Conservation (phyloP, 2,888 invertebrate genomes). For the Caenorhabditis sulstoni region DNA sequence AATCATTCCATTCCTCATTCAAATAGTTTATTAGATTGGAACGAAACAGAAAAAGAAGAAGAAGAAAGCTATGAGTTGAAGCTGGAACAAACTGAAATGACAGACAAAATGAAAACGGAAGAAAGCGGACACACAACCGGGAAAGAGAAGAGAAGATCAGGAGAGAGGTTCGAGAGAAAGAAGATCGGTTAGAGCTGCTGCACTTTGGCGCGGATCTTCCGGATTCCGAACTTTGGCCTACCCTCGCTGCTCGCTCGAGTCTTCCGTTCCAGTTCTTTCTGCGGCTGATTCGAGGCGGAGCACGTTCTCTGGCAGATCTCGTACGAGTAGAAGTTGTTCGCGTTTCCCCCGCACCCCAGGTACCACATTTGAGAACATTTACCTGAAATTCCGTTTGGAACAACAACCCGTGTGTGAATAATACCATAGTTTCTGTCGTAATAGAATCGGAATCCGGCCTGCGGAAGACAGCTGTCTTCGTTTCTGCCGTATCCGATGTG, state of each 20-base stretch:
- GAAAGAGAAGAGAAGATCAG: constrained; percentile 20
- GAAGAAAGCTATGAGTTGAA: constrained; percentile 22
- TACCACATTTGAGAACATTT: constrained; percentile 78
- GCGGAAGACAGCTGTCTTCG: constrained; percentile 69
- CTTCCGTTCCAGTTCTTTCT: constrained; percentile 53
- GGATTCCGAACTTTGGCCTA: constrained; percentile 59
- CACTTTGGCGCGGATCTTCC: constrained; percentile 55
- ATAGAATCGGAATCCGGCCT: constrained; percentile 76
- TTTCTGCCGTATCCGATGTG: constrained; percentile 74
- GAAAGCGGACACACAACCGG: constrained; percentile 44
- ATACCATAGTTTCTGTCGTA: constrained; percentile 75
- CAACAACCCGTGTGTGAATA: too few species aligned
- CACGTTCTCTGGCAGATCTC: constrained; percentile 68
- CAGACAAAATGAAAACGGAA: constrained; percentile 24
- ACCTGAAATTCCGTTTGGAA: too few species aligned
- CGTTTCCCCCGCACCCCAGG: constrained; percentile 78
- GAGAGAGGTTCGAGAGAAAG: constrained; percentile 29
- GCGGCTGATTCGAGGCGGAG: constrained; percentile 20
- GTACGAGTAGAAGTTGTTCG: constrained; percentile 70
- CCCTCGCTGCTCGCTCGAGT: constrained; percentile 65
- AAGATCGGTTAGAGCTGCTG: constrained; percentile 41
- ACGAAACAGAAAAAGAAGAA: constrained; percentile 10
- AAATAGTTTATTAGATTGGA: constrained; percentile 23
- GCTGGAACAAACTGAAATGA: constrained; percentile 52
- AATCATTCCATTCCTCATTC: constrained; percentile 31